Base-by-base conservation (phyloP, 2,888 invertebrate species). In the Branchipolynoe longqiensis region DNA sequence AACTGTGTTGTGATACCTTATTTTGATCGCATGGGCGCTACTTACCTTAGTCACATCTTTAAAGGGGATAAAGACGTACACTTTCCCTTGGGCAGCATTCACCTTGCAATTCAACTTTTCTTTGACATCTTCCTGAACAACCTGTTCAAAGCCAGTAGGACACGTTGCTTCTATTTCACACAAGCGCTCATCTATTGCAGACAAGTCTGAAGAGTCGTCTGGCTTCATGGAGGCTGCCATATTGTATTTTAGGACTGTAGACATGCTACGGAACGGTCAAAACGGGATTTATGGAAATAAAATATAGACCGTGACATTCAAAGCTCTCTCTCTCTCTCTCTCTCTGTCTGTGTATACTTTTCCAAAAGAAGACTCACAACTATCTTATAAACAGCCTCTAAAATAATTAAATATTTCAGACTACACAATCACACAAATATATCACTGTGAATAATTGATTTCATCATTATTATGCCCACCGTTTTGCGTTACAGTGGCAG, bases 101-200 rank as follows among this genome's bases (percentile, higher is more conserved):
- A 82, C 69, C 14, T 62, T n/a, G 28, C 86, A 85, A 2, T 89
- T 89, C 41, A 94, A 88, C 62, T 91, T 91, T 89, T 93, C 92
- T 73, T 89, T 85, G 4, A 92, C 92, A 89, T 94, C 94, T 41
- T 92, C 92, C 62, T 90, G 90, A 3, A 94, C 94, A 18, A 92
- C 89, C 56, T 88, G 87, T 88, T 94, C 94, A 87, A 94, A 93
- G 3, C 94, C 94, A 40, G 94, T 94, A 0, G 91, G 90, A 25
- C 94, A 94, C 31, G 94, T 93, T 2, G 93, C 93, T 89, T 94
- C 94, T 62, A 94, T 90, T 78, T 90, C 91, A 85, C 93, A 94
- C 40, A 88, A 78, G 83, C 87, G 86, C 14, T 84, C 84, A 1
- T 58, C 48, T 25, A 41, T 31, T 14, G 14, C 25, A 14, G 22